Evolutionary conservation across 2,113 vertebrate genomes (phyloP).

Genomic region (Thamnaconus septentrionalis): DNA sequence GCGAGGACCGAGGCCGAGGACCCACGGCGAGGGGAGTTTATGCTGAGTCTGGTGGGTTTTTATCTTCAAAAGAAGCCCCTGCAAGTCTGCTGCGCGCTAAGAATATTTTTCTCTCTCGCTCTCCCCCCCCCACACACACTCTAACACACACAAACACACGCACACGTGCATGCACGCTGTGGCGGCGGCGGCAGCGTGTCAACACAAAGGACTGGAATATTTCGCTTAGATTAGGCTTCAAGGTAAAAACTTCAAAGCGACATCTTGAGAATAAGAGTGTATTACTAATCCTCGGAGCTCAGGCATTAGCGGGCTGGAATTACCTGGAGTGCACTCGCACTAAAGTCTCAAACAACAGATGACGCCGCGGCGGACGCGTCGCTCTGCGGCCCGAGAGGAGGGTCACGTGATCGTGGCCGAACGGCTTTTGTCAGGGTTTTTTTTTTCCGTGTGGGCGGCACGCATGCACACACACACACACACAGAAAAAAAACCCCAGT

Average conservation of each 20-base stretch:
- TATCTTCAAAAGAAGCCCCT: slow-evolving; percentile 39
- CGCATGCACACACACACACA: no score
- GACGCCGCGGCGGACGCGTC: slow-evolving; percentile 6
- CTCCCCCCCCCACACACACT: background rate
- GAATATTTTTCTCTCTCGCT: slow-evolving; percentile 12
- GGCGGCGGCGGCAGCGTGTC: slow-evolving; percentile 9
- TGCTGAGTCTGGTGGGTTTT: slow-evolving; percentile 43
- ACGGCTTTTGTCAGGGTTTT: background rate
- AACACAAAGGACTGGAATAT: slow-evolving; percentile 56
- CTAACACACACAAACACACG: slow-evolving; percentile 19
- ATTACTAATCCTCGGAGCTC: slow-evolving; percentile 68
- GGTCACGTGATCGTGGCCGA: background rate
- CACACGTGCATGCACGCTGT: background rate
- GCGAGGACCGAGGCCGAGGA: slow-evolving; percentile 37
- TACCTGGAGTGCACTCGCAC: slow-evolving; percentile 57
- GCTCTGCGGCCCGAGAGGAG: slow-evolving; percentile 27
- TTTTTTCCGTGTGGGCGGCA: background rate
- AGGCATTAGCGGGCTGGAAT: slow-evolving; percentile 55
- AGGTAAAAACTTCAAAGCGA: slow-evolving; percentile 67
- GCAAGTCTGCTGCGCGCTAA: slow-evolving; percentile 12
- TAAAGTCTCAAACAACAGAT: slow-evolving; percentile 49
- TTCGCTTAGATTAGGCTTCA: slow-evolving; percentile 52
- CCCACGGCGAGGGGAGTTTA: slow-evolving; percentile 47
- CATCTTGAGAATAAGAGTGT: slow-evolving; percentile 60
- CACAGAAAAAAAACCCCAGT: no score